phyloP scores from a whole-genome alignment of 2,797 vertebrate genomes.

The Parambassis ranga region DNA sequence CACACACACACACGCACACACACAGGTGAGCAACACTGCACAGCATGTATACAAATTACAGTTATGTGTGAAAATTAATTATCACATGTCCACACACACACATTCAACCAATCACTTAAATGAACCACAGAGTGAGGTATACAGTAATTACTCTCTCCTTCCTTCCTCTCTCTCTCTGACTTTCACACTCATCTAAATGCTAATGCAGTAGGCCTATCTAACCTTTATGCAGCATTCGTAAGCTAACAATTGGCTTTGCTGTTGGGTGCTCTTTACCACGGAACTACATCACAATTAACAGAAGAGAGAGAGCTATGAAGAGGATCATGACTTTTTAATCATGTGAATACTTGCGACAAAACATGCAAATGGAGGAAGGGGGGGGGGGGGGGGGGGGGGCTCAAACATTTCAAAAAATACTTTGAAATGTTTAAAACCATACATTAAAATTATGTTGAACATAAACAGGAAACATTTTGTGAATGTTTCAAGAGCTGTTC shows the following conservation, averaged over 20 bases:
- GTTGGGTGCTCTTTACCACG: slow-evolving; percentile 43
- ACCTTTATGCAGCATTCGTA: slow-evolving; percentile 64
- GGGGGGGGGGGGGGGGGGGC: too few species aligned
- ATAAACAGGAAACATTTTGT: too few species aligned
- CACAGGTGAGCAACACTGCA: neutral
- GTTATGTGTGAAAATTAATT: slow-evolving; percentile 49
- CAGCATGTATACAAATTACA: slow-evolving; percentile 41
- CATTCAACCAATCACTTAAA: slow-evolving; percentile 26
- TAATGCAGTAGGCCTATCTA: slow-evolving; percentile 71
- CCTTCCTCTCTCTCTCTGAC: slow-evolving; percentile 16
- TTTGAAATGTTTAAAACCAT: too few species aligned
- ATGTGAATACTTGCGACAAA: too few species aligned
- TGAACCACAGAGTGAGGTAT: slow-evolving; percentile 32
- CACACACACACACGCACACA: neutral
- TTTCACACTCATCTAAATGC: slow-evolving; percentile 75
- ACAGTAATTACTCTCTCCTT: slow-evolving; percentile 47
- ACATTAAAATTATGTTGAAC: too few species aligned
- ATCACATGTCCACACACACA: slow-evolving; percentile 21
- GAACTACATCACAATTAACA: slow-evolving; percentile 55
- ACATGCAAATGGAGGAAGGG: too few species aligned
- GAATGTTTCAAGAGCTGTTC: too few species aligned
- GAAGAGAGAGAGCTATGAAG: neutral
- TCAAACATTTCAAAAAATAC: too few species aligned
- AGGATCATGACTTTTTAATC: neutral
- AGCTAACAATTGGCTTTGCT: slow-evolving; percentile 67